Conservation (phyloP, 2,888 invertebrate genomes). For the Rhodophaea formosa region DNA sequence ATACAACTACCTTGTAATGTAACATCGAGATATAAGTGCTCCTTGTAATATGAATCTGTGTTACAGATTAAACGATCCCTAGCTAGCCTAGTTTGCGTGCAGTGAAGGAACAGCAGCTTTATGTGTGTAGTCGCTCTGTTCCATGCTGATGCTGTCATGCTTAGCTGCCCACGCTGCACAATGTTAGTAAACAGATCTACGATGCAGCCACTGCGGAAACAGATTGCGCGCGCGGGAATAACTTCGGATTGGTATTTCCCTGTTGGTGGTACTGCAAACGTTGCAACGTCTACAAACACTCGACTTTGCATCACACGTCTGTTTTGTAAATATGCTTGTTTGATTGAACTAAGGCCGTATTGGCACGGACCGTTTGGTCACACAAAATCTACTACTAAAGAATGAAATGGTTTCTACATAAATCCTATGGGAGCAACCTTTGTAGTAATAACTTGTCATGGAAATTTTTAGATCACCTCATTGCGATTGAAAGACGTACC, state of each 20-base stretch:
- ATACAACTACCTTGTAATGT: too few relatives aligned
- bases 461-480: too few relatives aligned
- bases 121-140: not conserved
- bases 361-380: too few relatives aligned
- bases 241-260: slow-evolving; percentile 2
- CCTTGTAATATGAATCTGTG: too few relatives aligned
- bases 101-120: too few relatives aligned
- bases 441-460: not conserved
- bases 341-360: not conserved
- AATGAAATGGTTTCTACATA: too few relatives aligned
- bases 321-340: not conserved
- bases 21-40: too few relatives aligned
- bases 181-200: slow-evolving; percentile 11
- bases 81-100: too few relatives aligned
- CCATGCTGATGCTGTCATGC: not conserved
- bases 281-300: not conserved
- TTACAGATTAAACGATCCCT: too few relatives aligned
- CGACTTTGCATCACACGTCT: not conserved
- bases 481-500: too few relatives aligned
- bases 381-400: too few relatives aligned
- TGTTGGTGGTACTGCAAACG: not conserved
- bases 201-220: not conserved
- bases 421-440: not conserved
- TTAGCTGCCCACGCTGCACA: not conserved
- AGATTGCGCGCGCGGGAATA: slow-evolving; percentile 7